Percentiles rank a stretch among this genome's conserved stretches.
phyloP scores from a whole-genome alignment of 2,888 invertebrate genomes.

The Brachyopa scutellaris region DNA sequence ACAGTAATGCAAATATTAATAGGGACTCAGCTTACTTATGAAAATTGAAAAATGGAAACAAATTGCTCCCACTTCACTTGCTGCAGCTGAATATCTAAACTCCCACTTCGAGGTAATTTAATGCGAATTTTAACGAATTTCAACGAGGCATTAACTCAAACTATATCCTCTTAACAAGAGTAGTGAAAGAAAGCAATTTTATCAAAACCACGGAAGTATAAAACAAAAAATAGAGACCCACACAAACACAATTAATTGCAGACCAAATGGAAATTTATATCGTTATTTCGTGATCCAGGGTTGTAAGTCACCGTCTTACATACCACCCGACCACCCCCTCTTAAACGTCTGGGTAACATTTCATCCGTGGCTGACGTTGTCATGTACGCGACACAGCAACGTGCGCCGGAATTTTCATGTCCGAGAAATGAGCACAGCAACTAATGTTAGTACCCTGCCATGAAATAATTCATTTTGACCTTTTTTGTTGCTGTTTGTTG shows the following conservation, averaged over 20 bases:
- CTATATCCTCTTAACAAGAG: too few species aligned
- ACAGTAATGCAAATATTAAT: too few species aligned
- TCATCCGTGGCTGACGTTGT: not conserved
- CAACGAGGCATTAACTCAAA: too few species aligned
- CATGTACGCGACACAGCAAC: constrained; percentile 25
- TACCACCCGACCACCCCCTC: not conserved
- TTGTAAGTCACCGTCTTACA: constrained; percentile 2
- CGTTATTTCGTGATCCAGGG: constrained; percentile 50
- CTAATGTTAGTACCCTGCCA: not conserved
- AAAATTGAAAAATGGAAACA: too few species aligned
- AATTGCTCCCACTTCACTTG: too few species aligned
- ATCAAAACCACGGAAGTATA: constrained; percentile 42
- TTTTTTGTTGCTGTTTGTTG: constrained; percentile 8
- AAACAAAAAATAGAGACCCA: constrained; percentile 1
- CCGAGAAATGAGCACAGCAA: constrained; percentile 26
- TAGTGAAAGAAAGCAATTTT: too few species aligned
- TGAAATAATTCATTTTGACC: constrained; percentile 42
- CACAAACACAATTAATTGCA: constrained; percentile 44
- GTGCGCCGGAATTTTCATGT: constrained; percentile 31
- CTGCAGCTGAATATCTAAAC: too few species aligned
- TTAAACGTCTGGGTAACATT: not conserved
- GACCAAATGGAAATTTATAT: constrained; percentile 65
- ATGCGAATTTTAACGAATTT: too few species aligned
- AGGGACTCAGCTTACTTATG: too few species aligned
- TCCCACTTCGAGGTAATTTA: too few species aligned